These are phyloP conservation scores for Hypotaenidia philippensis DNA, from an alignment of 2,797 vertebrate species.

Conservation along the genomic window DNA sequence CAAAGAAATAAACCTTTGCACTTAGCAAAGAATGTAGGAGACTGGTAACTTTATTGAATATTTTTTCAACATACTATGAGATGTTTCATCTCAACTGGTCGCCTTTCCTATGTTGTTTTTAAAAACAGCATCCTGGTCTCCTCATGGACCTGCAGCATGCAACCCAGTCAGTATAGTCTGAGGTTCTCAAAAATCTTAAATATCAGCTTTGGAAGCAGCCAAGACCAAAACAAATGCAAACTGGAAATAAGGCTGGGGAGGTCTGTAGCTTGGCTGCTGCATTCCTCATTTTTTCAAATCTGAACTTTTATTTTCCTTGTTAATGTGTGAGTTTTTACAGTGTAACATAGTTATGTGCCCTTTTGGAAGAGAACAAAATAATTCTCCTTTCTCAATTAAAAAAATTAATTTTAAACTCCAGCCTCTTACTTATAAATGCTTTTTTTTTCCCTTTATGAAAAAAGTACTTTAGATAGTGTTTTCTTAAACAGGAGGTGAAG, in stretches of 20 bases:
- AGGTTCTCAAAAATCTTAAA: constrained; percentile 12
- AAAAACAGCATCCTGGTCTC: constrained; percentile 36
- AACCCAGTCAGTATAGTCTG: not conserved
- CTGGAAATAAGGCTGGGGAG: constrained; percentile 25
- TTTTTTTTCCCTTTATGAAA: not conserved
- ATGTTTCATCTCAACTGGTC: not conserved
- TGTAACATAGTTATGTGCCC: not conserved
- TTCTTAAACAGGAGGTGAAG: not conserved
- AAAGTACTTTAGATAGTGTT: not conserved
- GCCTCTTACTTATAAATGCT: not conserved
- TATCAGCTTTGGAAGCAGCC: constrained; percentile 2
- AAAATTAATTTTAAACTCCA: not conserved
- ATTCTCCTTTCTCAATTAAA: not conserved
- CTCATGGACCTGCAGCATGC: not conserved
- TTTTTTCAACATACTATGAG: not conserved
- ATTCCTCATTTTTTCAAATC: not conserved
- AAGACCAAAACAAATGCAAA: constrained; percentile 36
- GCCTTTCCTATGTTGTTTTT: not conserved
- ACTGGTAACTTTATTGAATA: not conserved
- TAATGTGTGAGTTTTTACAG: not conserved
- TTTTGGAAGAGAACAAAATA: not conserved
- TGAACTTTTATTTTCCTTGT: not conserved
- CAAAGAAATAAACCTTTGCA: not conserved
- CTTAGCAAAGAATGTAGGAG: not conserved
- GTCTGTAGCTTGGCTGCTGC: not conserved